Conservation (phyloP, 2,113 vertebrate species). For the Dipodomys stephensi region DNA sequence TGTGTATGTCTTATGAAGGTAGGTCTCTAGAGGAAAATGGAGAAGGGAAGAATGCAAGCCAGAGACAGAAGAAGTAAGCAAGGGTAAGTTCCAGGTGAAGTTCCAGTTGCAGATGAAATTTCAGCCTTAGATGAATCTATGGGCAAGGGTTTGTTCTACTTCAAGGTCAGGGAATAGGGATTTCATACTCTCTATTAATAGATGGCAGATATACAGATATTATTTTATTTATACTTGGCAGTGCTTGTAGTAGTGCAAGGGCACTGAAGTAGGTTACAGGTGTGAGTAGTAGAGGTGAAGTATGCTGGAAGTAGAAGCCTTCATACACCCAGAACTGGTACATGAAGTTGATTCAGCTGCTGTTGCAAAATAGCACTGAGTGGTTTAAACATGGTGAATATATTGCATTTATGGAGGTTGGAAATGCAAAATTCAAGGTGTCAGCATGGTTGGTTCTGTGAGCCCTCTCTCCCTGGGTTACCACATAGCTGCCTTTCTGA, state of each 20-base stretch:
- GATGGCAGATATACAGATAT: background rate
- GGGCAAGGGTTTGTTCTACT: background rate
- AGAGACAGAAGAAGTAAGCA: background rate
- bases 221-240: background rate
- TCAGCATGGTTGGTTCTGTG: background rate
- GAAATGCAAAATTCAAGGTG: background rate
- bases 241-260: background rate
- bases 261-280: background rate
- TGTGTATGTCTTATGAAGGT: background rate
- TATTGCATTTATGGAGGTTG: background rate
- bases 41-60: background rate
- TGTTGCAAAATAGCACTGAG: background rate
- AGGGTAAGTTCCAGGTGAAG: background rate
- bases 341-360: background rate
- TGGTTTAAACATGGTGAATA: background rate
- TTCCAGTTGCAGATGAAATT: background rate
- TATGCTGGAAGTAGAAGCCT: background rate
- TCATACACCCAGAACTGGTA: background rate
- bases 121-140: no score
- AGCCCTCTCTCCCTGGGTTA: background rate
- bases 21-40: background rate
- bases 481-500: background rate
- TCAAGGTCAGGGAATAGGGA: background rate
- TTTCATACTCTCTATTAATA: background rate
- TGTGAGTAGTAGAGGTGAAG: background rate